These are phyloP conservation scores for Hedychridium roseum DNA, from an alignment of 2,888 invertebrate species.

Conservation along the genomic window DNA sequence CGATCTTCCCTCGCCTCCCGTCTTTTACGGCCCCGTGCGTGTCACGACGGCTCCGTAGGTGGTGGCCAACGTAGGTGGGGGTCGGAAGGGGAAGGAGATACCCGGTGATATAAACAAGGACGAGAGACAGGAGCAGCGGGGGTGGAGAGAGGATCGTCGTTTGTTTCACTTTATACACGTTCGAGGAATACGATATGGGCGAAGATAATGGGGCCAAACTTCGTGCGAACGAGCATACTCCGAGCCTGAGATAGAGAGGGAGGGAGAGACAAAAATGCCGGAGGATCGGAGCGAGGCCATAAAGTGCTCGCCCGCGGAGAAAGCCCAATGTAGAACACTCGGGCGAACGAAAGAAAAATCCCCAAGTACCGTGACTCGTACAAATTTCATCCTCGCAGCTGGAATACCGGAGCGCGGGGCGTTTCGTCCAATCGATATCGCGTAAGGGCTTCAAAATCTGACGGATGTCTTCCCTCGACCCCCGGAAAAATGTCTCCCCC, in stretches of 20 bases:
- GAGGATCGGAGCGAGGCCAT: slow-evolving; percentile 17
- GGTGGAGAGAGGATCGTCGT: too few species aligned
- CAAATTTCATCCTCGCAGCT: slow-evolving; percentile 42
- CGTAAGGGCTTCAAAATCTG: slow-evolving; percentile 24
- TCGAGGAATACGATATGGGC: slow-evolving; percentile 17
- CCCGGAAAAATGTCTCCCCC: not conserved
- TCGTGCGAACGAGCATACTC: slow-evolving; percentile 14
- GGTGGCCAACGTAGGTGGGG: too few species aligned
- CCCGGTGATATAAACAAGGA: too few species aligned
- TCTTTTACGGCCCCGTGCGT: not conserved
- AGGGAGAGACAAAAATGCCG: slow-evolving; percentile 11
- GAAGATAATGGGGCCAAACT: slow-evolving; percentile 27
- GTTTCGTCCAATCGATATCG: slow-evolving; percentile 28
- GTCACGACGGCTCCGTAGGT: too few species aligned
- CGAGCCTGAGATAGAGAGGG: not conserved
- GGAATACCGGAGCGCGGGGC: slow-evolving; percentile 29
- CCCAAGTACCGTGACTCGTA: slow-evolving; percentile 33
- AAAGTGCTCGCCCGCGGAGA: slow-evolving; percentile 30
- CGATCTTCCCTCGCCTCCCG: not conserved
- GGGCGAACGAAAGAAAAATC: slow-evolving; percentile 20
- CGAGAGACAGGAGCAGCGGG: too few species aligned
- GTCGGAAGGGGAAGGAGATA: too few species aligned
- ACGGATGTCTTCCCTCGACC: not conserved
- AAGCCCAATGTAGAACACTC: slow-evolving; percentile 12
- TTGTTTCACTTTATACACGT: slow-evolving; percentile 32